phyloP scores from a whole-genome alignment of 2,888 invertebrate species.

The Drosophila austrosaltans region DNA sequence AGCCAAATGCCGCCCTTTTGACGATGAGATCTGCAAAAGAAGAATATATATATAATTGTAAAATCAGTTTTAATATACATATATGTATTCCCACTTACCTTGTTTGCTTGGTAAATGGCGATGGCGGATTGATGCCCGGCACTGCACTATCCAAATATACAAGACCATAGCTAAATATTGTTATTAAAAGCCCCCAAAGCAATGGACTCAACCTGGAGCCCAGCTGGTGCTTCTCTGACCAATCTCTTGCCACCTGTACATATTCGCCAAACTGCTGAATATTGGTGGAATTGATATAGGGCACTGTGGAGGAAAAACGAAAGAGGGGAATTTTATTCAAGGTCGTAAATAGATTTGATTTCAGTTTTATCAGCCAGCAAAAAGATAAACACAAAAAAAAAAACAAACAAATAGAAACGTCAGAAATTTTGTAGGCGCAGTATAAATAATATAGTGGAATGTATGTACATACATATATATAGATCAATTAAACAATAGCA shows the following conservation, averaged over 20 bases:
- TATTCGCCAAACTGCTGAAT: slow-evolving; percentile 62
- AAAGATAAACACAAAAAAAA: slow-evolving; percentile 32
- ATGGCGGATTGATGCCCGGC: slow-evolving; percentile 86
- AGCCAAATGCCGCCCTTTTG: slow-evolving; percentile 76
- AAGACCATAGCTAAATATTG: slow-evolving; percentile 86
- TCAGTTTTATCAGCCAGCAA: slow-evolving; percentile 39
- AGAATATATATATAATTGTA: not conserved
- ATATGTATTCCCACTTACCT: slow-evolving; percentile 73
- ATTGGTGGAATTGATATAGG: slow-evolving; percentile 63
- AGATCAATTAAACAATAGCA: not conserved
- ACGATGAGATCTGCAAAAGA: slow-evolving; percentile 71
- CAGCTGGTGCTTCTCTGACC: slow-evolving; percentile 70
- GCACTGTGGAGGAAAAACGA: slow-evolving; percentile 62
- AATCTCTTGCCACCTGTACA: slow-evolving; percentile 66
- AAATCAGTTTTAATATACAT: not conserved
- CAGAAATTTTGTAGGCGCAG: not conserved
- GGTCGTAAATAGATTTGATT: slow-evolving; percentile 37
- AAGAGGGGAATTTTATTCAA: slow-evolving; percentile 29
- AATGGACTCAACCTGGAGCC: slow-evolving; percentile 67
- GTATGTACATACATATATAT: not conserved
- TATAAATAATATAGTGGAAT: not conserved
- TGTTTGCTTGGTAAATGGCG: slow-evolving; percentile 84
- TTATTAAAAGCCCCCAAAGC: slow-evolving; percentile 84
- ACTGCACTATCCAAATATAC: slow-evolving; percentile 86
- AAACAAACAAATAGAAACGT: slow-evolving; percentile 7